Base-by-base conservation (phyloP, 2,113 vertebrate species). In the Vicugna pacos region DNA sequence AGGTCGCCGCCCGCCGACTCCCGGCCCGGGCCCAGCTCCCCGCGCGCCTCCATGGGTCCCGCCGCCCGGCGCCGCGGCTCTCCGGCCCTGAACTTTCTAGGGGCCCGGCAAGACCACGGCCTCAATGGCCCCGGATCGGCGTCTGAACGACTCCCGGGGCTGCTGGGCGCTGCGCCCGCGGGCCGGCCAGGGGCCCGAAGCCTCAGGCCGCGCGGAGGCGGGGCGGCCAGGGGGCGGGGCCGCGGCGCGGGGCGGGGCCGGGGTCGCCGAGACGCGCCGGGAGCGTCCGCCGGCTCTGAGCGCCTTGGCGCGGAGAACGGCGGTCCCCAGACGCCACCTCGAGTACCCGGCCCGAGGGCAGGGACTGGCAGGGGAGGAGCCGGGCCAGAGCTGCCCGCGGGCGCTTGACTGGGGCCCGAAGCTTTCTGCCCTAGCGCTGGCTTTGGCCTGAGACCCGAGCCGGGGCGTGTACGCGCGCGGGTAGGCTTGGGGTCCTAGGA, bases 11-110 rank as follows among this genome's bases (percentile, higher is more conserved):
- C 95, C 17, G 97, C 93, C 32, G 98, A 58, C 92, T 97, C 97
- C 97, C 98, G 99, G 17, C 98, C 98, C 72, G 91, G 96, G 94
- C 97, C 96, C 85, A 98, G 94, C 96, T 98, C 98, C 97, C 96
- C 98, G 20, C 86, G 94, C 52, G 96, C 84, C 75, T 98, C 99
- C 99, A 99, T 99, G 82, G 48, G 20, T 95, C 97, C 98, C 97
- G 98, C 98, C 81, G 72, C 62, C 82, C 19, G 35, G 30, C 17
- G 38, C 65, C 16, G 60, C 73, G 26, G 65, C 94, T 46, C 38
- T 50, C 54, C 22, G 9, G 69, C n/a, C 92, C 87, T 42, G 26
- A 89, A 95, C 89, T 97, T 91, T 56, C 54, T 48, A 10, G 52
- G 93, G 69, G 50, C 64, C 58, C 32, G 5, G 89, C 2, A 64